Percentiles rank a stretch among this genome's conserved stretches.
Conservation (phyloP, 2,797 vertebrate species). For the Tapera naevia region DNA sequence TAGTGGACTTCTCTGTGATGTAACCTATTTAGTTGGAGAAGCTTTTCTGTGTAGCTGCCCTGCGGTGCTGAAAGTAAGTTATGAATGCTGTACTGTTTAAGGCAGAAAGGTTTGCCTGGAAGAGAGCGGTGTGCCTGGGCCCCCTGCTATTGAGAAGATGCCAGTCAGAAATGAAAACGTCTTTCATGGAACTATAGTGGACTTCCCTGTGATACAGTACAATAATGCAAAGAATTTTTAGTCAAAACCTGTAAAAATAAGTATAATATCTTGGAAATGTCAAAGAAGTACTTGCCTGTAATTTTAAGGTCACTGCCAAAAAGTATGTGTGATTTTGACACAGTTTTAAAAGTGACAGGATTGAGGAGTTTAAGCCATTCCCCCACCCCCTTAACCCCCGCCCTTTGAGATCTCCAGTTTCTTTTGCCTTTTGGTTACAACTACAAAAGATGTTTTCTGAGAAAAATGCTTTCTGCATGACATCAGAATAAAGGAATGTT, state of each 20-base stretch:
- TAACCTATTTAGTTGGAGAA: slow-evolving; percentile 75
- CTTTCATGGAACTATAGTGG: slow-evolving; percentile 80
- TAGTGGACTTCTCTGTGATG: slow-evolving; percentile 77
- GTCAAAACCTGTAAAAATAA: slow-evolving; percentile 72
- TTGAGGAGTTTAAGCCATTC: slow-evolving; percentile 55
- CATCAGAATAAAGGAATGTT: slow-evolving; percentile 81
- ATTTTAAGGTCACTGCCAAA: slow-evolving; percentile 56
- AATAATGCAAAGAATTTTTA: slow-evolving; percentile 74
- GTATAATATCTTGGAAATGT: slow-evolving; percentile 64
- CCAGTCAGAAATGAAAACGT: slow-evolving; percentile 84
- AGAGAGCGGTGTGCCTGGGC: slow-evolving; percentile 80
- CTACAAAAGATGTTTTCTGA: slow-evolving; percentile 83
- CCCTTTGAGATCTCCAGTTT: slow-evolving; percentile 76
- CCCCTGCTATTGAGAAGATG: slow-evolving; percentile 82
- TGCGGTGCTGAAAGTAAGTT: slow-evolving; percentile 73
- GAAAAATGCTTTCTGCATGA: slow-evolving; percentile 79
- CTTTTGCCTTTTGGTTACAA: slow-evolving; percentile 80
- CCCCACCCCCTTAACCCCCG: not conserved
- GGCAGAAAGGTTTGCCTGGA: slow-evolving; percentile 80
- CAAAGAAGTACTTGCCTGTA: slow-evolving; percentile 58
- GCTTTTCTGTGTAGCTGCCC: slow-evolving; percentile 78
- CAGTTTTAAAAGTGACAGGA: slow-evolving; percentile 64
- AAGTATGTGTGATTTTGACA: slow-evolving; percentile 60
- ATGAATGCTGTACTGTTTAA: slow-evolving; percentile 83
- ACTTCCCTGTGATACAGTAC: slow-evolving; percentile 79